These are phyloP conservation scores for Neoarius graeffei DNA, from an alignment of 2,113 vertebrate species.

Conservation along the genomic window DNA sequence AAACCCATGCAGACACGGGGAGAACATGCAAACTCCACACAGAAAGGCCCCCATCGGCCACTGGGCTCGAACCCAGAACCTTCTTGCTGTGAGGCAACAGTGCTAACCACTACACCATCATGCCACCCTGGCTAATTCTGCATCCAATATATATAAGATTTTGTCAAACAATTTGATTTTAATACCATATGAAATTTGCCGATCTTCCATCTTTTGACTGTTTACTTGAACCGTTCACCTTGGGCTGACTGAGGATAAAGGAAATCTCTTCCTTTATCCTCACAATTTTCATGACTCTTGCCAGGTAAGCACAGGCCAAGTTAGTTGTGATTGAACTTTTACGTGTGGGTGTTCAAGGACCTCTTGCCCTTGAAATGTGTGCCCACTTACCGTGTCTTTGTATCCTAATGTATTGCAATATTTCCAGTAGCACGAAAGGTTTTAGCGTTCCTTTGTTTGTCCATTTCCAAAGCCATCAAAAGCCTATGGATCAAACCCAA, in stretches of 20 bases:
- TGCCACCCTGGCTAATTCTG: background rate
- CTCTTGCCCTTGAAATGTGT: slow-evolving; percentile 28
- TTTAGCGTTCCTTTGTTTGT: slow-evolving; percentile 39
- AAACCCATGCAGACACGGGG: too few relatives aligned
- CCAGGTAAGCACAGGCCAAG: background rate
- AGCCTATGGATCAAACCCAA: slow-evolving; percentile 62
- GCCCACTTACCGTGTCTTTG: slow-evolving; percentile 18
- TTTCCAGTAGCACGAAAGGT: slow-evolving; percentile 29
- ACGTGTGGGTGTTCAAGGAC: slow-evolving; percentile 19
- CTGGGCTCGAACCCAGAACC: too few relatives aligned
- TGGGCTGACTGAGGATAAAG: slow-evolving; percentile 34
- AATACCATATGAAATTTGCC: slow-evolving; percentile 16
- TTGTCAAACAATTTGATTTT: background rate
- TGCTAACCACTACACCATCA: too few relatives aligned
- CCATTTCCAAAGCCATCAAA: slow-evolving; percentile 62
- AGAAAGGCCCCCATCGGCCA: too few relatives aligned
- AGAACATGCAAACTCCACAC: too few relatives aligned
- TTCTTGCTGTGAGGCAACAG: too few relatives aligned
- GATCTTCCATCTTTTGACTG: slow-evolving; percentile 29
- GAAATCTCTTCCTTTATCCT: slow-evolving; percentile 8
- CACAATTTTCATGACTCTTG: slow-evolving; percentile 20
- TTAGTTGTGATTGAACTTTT: slow-evolving; percentile 17
- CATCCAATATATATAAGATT: background rate
- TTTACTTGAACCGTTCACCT: slow-evolving; percentile 45
- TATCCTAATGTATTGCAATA: slow-evolving; percentile 34